Base-by-base conservation (phyloP, 1,140 invertebrate species). In the Holotrichia oblita region DNA sequence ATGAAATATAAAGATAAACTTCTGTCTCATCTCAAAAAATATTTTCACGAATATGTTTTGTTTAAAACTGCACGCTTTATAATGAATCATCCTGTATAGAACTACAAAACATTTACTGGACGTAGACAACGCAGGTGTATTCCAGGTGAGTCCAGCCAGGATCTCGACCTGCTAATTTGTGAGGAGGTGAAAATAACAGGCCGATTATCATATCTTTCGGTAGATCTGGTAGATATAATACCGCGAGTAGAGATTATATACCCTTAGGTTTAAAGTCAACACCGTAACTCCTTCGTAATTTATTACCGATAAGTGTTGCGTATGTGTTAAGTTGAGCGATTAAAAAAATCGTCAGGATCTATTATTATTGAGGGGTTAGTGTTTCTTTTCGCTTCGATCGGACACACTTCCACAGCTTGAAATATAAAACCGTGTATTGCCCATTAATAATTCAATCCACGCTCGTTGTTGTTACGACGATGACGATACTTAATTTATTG, bases 121-220 rank as follows among this genome's bases (percentile, higher is more conserved):
- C 14, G 48, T 55, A 55, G n/a, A 79, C 40, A 12, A 48, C 76
- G 81, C 83, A 83, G 81, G 83, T 83, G 81, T 80, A 79, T 80
- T 80, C 80, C 82, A 80, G 80, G 82, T 81, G 48, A 79, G 79
- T 77, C 59, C 77, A 69, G 73, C 44, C 79, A 64, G 75, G 80
- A 81, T 80, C 80, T 81, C 80, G 81, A 82, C 81, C 82, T 81
- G 83, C 82, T 84, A 84, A 84, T 84, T 84, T 84, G 80, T 83
- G 81, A 83, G 82, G 82, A 84, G 83, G 83, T 84, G 83, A 84
- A 84, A 84, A 84, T 84, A 84, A 84, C 83, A 84, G 81, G 79
- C 40, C 83, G 83, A 84, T 84, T 84, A 84, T 83, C 83, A 83
- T 84, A 84, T 84, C 83, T 79, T 40, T 61, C 78, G 44, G 78